Conservation (phyloP, 2,888 invertebrate species). For the Drosophila infuscata region DNA sequence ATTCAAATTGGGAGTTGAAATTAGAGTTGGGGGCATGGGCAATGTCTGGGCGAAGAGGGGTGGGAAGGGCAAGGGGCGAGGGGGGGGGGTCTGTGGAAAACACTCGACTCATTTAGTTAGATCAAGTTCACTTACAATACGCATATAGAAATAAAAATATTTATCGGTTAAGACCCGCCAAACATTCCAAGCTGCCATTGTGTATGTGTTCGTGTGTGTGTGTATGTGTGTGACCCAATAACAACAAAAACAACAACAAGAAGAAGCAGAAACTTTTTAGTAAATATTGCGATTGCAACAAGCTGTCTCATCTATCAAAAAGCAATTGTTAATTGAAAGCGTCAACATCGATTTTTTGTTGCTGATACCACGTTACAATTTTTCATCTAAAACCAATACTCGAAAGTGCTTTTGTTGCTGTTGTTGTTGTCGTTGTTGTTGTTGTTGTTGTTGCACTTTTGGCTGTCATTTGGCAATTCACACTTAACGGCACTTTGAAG, state of each 20-base stretch:
- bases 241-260: slow-evolving; percentile 15
- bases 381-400: slow-evolving; percentile 36
- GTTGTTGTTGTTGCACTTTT: slow-evolving; percentile 30
- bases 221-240: slow-evolving; percentile 35
- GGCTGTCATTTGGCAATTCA: slow-evolving; percentile 65
- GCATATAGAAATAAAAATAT: not conserved
- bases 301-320: slow-evolving; percentile 59
- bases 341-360: slow-evolving; percentile 56
- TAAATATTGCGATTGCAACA: slow-evolving; percentile 42
- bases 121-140: slow-evolving; percentile 35
- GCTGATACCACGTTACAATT: slow-evolving; percentile 34
- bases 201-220: not conserved
- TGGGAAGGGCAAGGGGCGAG: not conserved
- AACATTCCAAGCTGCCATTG: slow-evolving; percentile 18
- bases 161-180: not conserved
- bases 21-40: not conserved
- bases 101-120: slow-evolving; percentile 12
- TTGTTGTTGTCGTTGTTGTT: slow-evolving; percentile 28
- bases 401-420: slow-evolving; percentile 43
- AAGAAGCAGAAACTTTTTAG: slow-evolving; percentile 13
- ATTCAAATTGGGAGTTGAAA: slow-evolving; percentile 45
- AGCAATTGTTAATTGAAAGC: slow-evolving; percentile 75
- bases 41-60: not conserved
- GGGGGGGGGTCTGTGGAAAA: not conserved
- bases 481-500: slow-evolving; percentile 63